Evolutionary conservation across 2,113 vertebrate genomes (phyloP).

Genomic region (Pelobates fuscus): DNA sequence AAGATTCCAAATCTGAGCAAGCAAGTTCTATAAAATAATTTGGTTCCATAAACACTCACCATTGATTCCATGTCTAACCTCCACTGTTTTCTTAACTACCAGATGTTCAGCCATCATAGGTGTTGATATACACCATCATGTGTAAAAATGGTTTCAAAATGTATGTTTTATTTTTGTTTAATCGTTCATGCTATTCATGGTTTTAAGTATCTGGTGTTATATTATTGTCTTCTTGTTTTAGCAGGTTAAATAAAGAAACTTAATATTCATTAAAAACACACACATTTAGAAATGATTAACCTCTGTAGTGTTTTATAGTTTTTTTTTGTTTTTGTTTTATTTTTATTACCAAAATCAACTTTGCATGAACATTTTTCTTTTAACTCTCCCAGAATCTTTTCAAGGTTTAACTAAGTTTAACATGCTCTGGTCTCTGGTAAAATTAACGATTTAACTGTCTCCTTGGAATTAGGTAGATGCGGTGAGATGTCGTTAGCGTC

Average conservation of each 20-base stretch:
- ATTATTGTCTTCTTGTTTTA: conserved; percentile 86
- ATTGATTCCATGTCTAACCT: too few species aligned
- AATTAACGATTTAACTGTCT: conserved; percentile 66
- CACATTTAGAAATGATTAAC: conserved; percentile 68
- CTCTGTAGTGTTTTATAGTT: conserved; percentile 56
- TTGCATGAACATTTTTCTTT: conserved; percentile 66
- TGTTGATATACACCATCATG: too few species aligned
- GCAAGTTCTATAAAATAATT: too few species aligned
- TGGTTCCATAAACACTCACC: too few species aligned
- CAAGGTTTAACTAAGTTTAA: conserved; percentile 60
- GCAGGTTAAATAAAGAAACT: conserved; percentile 76
- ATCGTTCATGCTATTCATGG: too few species aligned
- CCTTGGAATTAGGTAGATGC: conserved; percentile 59
- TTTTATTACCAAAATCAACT: conserved; percentile 61
- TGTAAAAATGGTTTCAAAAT: too few species aligned
- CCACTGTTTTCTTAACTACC: too few species aligned
- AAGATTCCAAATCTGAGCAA: too few species aligned
- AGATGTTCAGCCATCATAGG: too few species aligned
- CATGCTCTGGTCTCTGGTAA: conserved; percentile 63
- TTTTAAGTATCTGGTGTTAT: too few species aligned
- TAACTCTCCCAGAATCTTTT: conserved; percentile 63
- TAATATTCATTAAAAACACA: conserved; percentile 62
- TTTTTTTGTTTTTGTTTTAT: too few species aligned
- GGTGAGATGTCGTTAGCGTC: conserved; percentile 61
- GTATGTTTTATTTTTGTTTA: too few species aligned